These are phyloP conservation scores for Cyaniris semiargus DNA, from an alignment of 2,888 invertebrate genomes.

Conservation along the genomic window DNA sequence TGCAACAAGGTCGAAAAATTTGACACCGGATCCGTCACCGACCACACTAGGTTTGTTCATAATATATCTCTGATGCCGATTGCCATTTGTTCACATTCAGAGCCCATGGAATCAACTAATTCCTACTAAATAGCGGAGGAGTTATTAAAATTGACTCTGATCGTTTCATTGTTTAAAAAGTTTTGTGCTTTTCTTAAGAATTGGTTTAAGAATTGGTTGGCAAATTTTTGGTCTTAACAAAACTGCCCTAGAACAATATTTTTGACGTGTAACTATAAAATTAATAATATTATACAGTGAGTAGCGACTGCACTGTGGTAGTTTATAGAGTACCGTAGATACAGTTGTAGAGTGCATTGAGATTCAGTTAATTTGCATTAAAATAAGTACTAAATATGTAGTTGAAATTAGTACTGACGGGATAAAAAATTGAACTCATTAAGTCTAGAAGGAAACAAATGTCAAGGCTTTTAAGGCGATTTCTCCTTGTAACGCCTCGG, in stretches of 20 bases:
- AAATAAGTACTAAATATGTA: conserved; percentile 15
- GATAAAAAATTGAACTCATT: conserved; percentile 17
- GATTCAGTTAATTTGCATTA: neutral
- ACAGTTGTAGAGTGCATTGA: neutral
- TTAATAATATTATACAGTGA: too few species aligned
- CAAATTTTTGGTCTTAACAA: neutral
- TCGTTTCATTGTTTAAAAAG: conserved; percentile 1
- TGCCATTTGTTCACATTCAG: neutral
- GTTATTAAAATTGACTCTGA: conserved; percentile 3
- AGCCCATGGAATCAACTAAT: neutral
- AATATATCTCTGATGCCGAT: neutral
- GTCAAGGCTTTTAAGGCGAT: conserved; percentile 23
- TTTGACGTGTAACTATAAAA: too few species aligned
- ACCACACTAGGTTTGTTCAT: neutral
- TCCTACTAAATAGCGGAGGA: neutral
- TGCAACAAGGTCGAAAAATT: neutral
- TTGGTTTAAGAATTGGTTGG: too few species aligned
- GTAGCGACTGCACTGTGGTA: too few species aligned
- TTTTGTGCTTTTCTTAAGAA: neutral
- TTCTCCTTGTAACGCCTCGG: conserved; percentile 8
- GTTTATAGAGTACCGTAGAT: too few species aligned
- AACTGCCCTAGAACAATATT: neutral
- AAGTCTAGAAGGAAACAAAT: conserved; percentile 18
- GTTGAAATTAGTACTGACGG: neutral
- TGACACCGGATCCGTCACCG: neutral